Evolutionary conservation across 2,797 vertebrate genomes (phyloP).

Genomic region (Anguilla obscura): DNA sequence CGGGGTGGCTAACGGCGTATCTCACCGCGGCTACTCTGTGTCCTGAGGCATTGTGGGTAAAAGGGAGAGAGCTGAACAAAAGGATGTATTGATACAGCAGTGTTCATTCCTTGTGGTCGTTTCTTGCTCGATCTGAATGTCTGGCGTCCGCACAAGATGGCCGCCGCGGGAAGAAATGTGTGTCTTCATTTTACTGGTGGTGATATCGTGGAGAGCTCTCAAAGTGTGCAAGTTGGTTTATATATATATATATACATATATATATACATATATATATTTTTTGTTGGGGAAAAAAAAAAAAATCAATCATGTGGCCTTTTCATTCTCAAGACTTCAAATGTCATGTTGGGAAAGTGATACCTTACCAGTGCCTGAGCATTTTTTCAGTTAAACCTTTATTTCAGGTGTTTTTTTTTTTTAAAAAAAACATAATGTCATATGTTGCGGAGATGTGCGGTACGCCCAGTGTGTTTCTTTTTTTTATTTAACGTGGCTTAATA

Average conservation of each 20-base stretch:
- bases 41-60: slow-evolving; percentile 26
- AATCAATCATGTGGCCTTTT: slow-evolving; percentile 86
- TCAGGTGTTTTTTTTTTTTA: slow-evolving; percentile 38
- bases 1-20: slow-evolving; percentile 17
- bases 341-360: slow-evolving; percentile 82
- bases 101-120: slow-evolving; percentile 42
- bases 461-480: slow-evolving; percentile 65
- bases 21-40: slow-evolving; percentile 17
- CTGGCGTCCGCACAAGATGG: slow-evolving; percentile 4
- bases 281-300: slow-evolving; percentile 43
- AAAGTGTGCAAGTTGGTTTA: slow-evolving; percentile 27
- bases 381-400: slow-evolving; percentile 68
- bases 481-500: slow-evolving; percentile 59
- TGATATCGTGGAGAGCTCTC: slow-evolving; percentile 18
- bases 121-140: slow-evolving; percentile 17
- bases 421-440: slow-evolving; percentile 42
- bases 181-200: neutral
- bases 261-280: slow-evolving; percentile 54
- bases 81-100: slow-evolving; percentile 27
- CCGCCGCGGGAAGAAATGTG: slow-evolving; percentile 7
- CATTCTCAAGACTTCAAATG: slow-evolving; percentile 81
- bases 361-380: slow-evolving; percentile 85
- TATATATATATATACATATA: neutral
- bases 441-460: slow-evolving; percentile 48
- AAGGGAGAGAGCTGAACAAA: neutral